Percentiles rank a stretch among this genome's conserved stretches.
phyloP scores from a whole-genome alignment of 2,113 vertebrate species.

The Nycticorax nycticorax region DNA sequence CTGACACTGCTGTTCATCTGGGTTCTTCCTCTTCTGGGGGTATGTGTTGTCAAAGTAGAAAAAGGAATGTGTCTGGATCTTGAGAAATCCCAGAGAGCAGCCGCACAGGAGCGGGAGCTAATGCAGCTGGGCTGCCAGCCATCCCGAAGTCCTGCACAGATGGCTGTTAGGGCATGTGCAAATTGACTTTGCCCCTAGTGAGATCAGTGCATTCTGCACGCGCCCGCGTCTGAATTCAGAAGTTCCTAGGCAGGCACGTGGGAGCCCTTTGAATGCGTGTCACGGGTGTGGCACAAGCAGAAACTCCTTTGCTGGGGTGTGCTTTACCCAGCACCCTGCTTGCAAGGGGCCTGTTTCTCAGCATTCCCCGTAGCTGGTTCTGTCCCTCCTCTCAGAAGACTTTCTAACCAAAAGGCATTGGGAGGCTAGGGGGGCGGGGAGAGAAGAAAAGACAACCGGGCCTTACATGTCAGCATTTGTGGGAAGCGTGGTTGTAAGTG shows the following conservation, averaged over 20 bases:
- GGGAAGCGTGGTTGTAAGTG: neutral
- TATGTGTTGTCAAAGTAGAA: neutral
- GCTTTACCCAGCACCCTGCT: neutral
- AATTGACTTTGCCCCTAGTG: neutral
- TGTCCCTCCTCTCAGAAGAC: neutral
- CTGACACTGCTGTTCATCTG: neutral
- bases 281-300: neutral
- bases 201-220: neutral
- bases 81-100: neutral
- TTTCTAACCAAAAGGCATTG: neutral
- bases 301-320: neutral
- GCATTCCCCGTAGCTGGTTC: neutral
- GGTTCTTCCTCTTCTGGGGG: neutral
- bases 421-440: neutral
- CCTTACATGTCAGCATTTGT: neutral
- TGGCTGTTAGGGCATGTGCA: neutral
- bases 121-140: neutral
- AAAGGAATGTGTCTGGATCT: constrained; percentile 4
- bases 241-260: neutral
- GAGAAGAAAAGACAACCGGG: neutral
- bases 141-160: neutral
- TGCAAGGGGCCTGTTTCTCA: neutral
- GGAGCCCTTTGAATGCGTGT: accelerated
- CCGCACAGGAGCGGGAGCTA: neutral
- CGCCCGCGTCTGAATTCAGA: neutral